Conservation (phyloP, 2,797 vertebrate species). For the Xyrichtys novacula region DNA sequence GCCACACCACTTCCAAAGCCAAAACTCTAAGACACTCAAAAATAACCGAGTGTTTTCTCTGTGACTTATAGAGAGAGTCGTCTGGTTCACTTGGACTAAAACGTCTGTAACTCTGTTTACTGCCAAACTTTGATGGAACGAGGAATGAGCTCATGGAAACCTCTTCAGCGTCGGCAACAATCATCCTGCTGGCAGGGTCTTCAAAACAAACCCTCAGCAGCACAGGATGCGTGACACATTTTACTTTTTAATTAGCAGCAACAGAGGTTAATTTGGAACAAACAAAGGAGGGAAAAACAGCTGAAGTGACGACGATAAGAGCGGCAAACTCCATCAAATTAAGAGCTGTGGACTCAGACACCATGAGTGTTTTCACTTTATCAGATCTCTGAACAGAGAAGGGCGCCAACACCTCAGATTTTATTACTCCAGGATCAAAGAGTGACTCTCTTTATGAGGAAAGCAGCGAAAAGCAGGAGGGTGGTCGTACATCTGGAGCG, state of each 20-base stretch:
- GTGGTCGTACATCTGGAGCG: neutral
- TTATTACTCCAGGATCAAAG: neutral
- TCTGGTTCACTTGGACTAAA: neutral
- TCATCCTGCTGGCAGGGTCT: neutral
- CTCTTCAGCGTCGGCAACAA: neutral
- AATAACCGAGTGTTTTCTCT: neutral
- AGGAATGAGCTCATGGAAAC: neutral
- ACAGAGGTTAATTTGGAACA: constrained; percentile 12
- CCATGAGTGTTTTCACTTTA: neutral
- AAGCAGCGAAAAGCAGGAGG: neutral
- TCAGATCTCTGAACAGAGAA: constrained; percentile 8
- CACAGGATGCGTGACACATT: constrained; percentile 5
- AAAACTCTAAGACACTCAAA: neutral
- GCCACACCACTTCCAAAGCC: neutral
- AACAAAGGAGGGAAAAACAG: constrained; percentile 3
- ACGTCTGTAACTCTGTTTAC: neutral
- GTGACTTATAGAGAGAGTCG: neutral
- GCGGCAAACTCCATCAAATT: constrained; percentile 3
- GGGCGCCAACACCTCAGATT: neutral
- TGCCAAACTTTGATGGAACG: neutral
- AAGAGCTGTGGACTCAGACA: constrained; percentile 9
- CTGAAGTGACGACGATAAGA: constrained; percentile 17
- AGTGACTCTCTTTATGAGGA: neutral
- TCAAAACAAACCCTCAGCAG: neutral
- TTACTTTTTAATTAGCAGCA: constrained; percentile 16